Percentiles rank a stretch among this genome's conserved stretches.
phyloP scores from a whole-genome alignment of 2,797 vertebrate genomes.

The Champsocephalus gunnari region DNA sequence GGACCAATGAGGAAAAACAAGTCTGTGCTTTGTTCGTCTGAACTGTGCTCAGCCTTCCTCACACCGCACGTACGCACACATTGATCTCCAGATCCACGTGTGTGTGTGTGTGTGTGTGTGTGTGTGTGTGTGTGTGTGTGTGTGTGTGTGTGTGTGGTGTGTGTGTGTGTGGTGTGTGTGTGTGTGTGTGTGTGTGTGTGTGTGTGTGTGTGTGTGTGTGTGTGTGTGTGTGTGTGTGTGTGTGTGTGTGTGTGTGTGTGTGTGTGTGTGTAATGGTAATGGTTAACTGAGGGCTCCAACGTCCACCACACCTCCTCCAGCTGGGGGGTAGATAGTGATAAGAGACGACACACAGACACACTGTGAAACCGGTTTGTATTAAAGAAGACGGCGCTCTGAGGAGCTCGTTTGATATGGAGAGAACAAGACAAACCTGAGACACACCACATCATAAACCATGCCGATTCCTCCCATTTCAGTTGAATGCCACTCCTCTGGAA shows the following conservation, averaged over 20 bases:
- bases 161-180: neutral
- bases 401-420: too few relatives aligned
- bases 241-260: neutral
- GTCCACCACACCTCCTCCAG: slow-evolving; percentile 21
- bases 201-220: too few relatives aligned
- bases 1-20: slow-evolving; percentile 20
- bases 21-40: neutral
- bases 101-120: too few relatives aligned
- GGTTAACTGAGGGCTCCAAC: slow-evolving; percentile 37
- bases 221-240: neutral
- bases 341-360: slow-evolving; percentile 1
- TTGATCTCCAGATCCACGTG: neutral
- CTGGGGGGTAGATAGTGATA: neutral
- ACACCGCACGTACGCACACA: slow-evolving; percentile 65
- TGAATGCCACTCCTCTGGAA: too few relatives aligned
- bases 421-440: too few relatives aligned
- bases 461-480: too few relatives aligned
- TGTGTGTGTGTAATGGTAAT: slow-evolving; percentile 26
- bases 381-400: neutral
- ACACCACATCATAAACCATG: too few relatives aligned
- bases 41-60: slow-evolving; percentile 21
- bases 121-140: too few relatives aligned
- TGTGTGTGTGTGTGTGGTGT: too few relatives aligned
- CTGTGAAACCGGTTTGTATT: slow-evolving; percentile 25
- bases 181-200: neutral